Base-by-base conservation (phyloP, 2,888 invertebrate species). In the Pseudococcus viburni region DNA sequence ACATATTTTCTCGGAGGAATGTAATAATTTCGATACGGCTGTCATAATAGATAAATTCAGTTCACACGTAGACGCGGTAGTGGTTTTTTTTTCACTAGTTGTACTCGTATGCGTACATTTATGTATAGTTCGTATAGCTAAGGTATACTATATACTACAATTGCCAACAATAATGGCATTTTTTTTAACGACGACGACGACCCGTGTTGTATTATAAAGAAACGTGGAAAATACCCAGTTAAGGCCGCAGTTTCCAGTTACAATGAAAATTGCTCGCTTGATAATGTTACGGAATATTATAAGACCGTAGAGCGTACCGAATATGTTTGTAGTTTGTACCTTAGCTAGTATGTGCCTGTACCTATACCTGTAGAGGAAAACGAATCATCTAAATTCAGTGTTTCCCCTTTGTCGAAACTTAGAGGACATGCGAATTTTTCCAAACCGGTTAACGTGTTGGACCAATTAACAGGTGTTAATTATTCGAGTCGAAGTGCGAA, bases 221-320 rank as follows among this genome's bases (percentile, higher is more conserved):
- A 64, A 64, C 64, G 64, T 64, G 64, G 64, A 64, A 64, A 64
- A 64, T 19, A 22, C 19, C 1, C 15, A 51, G 51, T 51, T 51
- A 17, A 51, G 17, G 51, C 51, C 51, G 12, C 12, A 19, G 64
- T 64, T 64, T 64, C 64, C 64, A 64, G 64, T 64, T 64, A 64
- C 64, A 64, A 64, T 64, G 64, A 64, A 64, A 64, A 64, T 85
- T 85, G 85, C 39, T 85, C 85, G 51, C 59, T 55, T 51, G 11
- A 51, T 51, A 51, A 55, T 33, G 85, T 85, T 85, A 85, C 85
- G 85, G 85, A 51, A 85, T 55, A 85, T 85, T 85, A 85, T 64
- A 22, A 22, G 15, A 17, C 51, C 51, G 17, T 51, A 17, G 84
- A 84, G 26, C 85, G 85, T 85, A 59, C 85, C 51, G 33, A 85